Evolutionary conservation across 1,140 invertebrate genomes (phyloP), one percentile per base, ranked within the genome.

Genomic region (Luehdorfia chinensis): DNA sequence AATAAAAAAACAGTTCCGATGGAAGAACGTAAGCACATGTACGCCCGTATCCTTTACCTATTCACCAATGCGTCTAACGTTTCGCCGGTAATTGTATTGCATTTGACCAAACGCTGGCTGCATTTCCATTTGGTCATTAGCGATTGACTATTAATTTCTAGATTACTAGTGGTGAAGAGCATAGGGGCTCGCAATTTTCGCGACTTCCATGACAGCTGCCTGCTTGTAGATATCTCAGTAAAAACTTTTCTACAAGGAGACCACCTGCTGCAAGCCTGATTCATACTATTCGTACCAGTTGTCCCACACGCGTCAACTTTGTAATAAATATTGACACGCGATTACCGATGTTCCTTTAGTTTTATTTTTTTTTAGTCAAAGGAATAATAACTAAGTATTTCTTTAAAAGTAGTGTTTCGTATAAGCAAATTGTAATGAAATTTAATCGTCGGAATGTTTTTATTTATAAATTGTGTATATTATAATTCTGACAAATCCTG

Each of bases 161-260:
- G 78, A 77, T 83, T 85, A 83, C 79, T 70, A 77, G 52, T 69
- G 30, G 66, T 58, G 59, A 50, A 50, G 59, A 57, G 59, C 41
- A 83, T 85, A 85, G 71, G 78, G 80, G 81, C 72, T 74, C n/a
- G 77, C 65, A 77, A 80, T 83, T 84, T 85, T 79, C 68, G 66
- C 70, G 57, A 43, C 39, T 16, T 41, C 23, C 19, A 41, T 36
- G 37, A 51, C 75, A 75, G 69, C 76, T 75, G 76, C 62, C 51
- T 39, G 19, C 27, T 11, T 48, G 30, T 13, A 25, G 41, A 48
- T 80, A 81, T 79, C 75, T 75, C 55, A 66, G 77, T 72, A 85
- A 85, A 85, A 85, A 83, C 66, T 73, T 70, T 77, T 74, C 71
- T 69, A 64, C 46, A 45, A 64, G 64, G 68, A 75, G 74, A 76